Evolutionary conservation across 2,113 vertebrate species (phyloP).

Genomic region (Jacana jacana): DNA sequence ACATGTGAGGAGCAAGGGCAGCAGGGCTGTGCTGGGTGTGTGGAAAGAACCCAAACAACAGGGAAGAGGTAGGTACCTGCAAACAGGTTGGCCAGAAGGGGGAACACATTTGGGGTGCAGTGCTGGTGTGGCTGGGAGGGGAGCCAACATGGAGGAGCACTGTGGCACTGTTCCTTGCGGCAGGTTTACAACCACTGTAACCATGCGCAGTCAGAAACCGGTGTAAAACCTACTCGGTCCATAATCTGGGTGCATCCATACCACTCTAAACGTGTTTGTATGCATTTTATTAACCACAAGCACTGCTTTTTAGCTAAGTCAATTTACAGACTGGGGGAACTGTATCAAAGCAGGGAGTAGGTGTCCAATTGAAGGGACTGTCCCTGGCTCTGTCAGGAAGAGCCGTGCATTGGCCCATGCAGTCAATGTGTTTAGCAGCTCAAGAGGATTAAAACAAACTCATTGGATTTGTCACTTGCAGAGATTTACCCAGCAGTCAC

Average conservation of each 20-base stretch:
- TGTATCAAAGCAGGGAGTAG: rapidly evolving
- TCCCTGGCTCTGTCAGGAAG: neutral
- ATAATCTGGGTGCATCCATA: neutral
- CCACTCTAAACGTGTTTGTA: neutral
- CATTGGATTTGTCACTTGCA: slow-evolving; percentile 34
- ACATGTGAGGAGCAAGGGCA: neutral
- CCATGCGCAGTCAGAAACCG: neutral
- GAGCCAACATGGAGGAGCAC: neutral
- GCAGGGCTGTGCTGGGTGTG: neutral
- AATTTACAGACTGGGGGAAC: neutral
- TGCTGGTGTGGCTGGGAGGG: rapidly evolving
- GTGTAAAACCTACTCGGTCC: neutral
- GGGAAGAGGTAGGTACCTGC: neutral
- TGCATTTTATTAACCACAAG: neutral
- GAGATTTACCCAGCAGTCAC: slow-evolving; percentile 14
- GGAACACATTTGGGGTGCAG: rapidly evolving
- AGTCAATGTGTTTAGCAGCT: neutral
- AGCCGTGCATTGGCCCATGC: neutral
- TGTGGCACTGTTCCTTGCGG: rapidly evolving
- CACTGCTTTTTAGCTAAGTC: neutral
- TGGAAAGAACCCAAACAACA: neutral
- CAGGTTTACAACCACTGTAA: neutral
- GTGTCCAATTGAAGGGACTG: rapidly evolving
- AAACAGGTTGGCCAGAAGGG: neutral
- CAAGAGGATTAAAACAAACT: neutral